These are phyloP conservation scores for Rhea pennata DNA, from an alignment of 2,113 vertebrate genomes.

Conservation along the genomic window DNA sequence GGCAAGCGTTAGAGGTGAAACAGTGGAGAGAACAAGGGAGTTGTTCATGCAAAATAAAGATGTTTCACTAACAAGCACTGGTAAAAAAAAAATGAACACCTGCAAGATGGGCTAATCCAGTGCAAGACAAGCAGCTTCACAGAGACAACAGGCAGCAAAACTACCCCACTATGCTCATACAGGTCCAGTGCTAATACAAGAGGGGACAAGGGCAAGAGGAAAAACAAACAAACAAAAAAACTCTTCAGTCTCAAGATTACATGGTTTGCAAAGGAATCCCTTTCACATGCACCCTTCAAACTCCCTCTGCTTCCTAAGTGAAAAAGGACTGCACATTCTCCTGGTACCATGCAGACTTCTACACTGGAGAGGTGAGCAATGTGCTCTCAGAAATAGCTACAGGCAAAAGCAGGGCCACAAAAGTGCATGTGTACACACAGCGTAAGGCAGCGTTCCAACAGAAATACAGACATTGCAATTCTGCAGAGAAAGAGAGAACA, in stretches of 20 bases:
- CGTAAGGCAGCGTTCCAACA: conserved; percentile 48
- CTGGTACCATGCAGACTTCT: background rate
- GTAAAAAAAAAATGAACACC: background rate
- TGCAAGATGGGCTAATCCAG: background rate
- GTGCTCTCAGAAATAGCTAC: background rate
- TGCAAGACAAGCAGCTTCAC: background rate
- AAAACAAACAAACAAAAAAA: background rate
- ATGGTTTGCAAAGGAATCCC: background rate
- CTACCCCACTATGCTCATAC: background rate
- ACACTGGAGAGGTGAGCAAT: background rate
- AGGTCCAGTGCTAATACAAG: background rate
- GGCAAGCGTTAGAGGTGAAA: background rate
- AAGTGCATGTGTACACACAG: accelerated
- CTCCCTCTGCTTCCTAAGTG: accelerated
- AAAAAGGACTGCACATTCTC: background rate
- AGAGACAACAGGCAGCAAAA: background rate
- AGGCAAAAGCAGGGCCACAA: background rate
- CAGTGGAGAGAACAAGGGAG: background rate
- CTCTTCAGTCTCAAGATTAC: background rate
- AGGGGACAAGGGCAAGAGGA: background rate
- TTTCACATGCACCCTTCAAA: background rate
- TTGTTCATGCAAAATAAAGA: background rate
- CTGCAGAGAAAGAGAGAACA: background rate
- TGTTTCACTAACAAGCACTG: background rate
- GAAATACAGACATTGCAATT: conserved; percentile 14